Evolutionary conservation across 2,113 vertebrate species (phyloP), one percentile per base, ranked within the genome.

Genomic region (Carlito syrichta): DNA sequence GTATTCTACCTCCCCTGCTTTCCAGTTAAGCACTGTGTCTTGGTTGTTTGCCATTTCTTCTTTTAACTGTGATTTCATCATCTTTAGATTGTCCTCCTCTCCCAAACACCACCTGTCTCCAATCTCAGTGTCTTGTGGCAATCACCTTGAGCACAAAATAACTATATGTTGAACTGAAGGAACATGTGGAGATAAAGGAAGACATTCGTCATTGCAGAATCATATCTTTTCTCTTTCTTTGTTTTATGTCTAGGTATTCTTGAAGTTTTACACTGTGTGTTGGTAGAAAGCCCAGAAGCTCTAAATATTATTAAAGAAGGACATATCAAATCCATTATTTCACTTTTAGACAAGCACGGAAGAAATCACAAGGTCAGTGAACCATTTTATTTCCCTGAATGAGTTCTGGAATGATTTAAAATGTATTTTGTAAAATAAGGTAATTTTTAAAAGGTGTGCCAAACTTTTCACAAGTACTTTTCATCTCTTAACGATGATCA

Each of bases 221-320:
- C 38, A 20, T 60, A 13, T 2, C 10, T 1, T 17, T 19, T 11
- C 6, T 20, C 30, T 23, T 69, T 52, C 0, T 78, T 74, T 40
- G 12, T 66, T 73, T 54, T 62, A 1, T 69, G 43, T 73, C 10
- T 54, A 99, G 99, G 99, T 89, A 99, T 99, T 97, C 98, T 99
- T n/a, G 99, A 99, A 93, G 99, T 99, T 95, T 99, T 99, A 95
- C 99, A 99, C 87, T 99, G 99, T 98, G 99, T 99, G 8, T 97
- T 99, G 97, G 99, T 99, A 97, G 99, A 99, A 98, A 99, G 99
- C 97, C 99, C 99, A 30, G 99, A 99, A 98, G 99, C 99, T 78
- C 98, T 99, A 48, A 99, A 99, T 97, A 99, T 99, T 96, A 99
- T 99, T 97, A 99, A 99, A 97, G 99, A 99, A 96, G 99, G 99